A percentile compares a stretch with the other conserved stretches of the same genome.
Evolutionary conservation across 2,113 vertebrate genomes (phyloP).

Genomic region (Tachysurus fulvidraco): DNA sequence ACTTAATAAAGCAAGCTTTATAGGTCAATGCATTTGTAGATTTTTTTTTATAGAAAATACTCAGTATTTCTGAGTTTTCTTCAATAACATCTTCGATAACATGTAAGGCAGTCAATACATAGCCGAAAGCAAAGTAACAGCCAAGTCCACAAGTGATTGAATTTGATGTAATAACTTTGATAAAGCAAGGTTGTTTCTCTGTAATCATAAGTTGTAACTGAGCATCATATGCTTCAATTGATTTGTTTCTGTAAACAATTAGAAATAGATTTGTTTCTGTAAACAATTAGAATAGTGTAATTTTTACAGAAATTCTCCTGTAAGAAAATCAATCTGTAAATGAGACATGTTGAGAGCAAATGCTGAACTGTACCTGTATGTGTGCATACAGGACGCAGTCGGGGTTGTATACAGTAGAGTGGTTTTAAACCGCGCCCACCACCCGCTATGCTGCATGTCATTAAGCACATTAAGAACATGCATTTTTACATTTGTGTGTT

Average conservation of each 20-base stretch:
- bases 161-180: background rate
- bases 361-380: too few relatives aligned
- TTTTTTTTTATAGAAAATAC: too few relatives aligned
- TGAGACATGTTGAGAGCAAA: too few relatives aligned
- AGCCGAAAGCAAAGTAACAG: background rate
- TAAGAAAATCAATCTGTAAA: background rate
- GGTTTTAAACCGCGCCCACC: too few relatives aligned
- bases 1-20: background rate
- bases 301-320: background rate
- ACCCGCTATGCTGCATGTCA: too few relatives aligned
- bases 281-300: background rate
- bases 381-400: too few relatives aligned
- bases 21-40: too few relatives aligned
- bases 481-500: too few relatives aligned
- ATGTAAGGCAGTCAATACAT: conserved; percentile 23
- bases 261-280: background rate
- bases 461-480: too few relatives aligned
- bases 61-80: background rate
- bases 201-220: background rate
- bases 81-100: background rate
- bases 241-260: background rate
- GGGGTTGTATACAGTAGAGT: too few relatives aligned
- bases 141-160: background rate
- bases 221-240: background rate
- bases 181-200: background rate